Evolutionary conservation across 2,797 vertebrate species (phyloP), one percentile per base, ranked within the genome.

Genomic region (Rhinoraja longicauda): DNA sequence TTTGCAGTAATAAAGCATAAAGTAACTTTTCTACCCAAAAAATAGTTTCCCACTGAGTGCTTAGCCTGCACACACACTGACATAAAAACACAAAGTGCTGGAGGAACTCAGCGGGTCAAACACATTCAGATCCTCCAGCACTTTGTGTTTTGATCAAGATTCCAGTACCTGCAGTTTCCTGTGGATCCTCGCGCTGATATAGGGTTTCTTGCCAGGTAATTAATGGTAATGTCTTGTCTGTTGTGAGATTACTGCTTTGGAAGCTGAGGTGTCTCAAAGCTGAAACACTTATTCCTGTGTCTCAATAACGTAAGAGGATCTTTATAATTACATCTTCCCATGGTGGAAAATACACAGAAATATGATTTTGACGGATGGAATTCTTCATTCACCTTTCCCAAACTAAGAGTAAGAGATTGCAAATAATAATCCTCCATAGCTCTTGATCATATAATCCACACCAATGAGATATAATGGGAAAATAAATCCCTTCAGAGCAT

Each of bases 31-130:
- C 39, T 73, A 70, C 70, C 64, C 70, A 53, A 57, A 92, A 92
- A 57, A 45, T 70, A 92, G 75, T 92, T 75, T 75, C 92, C 90
- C 26, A 53, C 90, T 75, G 90, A 92, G 39, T 91, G 88, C 88
- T 73, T 75, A 29, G 32, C 29, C 19, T 92, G 70, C 39, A 75
- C 67, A 92, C 45, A n/a, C 70, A 75, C 90, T 4, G 0, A 53
- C 45, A 53, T 53, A 53, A 53, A 53, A 53, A 53, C 45, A 53
- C 45, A 5, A 53, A 53, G 45, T 53, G 45, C 45, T 53, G 45
- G 45, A 53, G 45, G 4, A 53, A 53, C 45, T 53, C 45, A 53
- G 45, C 45, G 45, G 45, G 45, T 53, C 45, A 53, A 5, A 53
- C 45, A 53, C 5, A 3, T 53, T 53, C 53, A 53, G 4, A 45